A percentile compares a stretch with the other conserved stretches of the same genome.
Evolutionary conservation across 1,140 invertebrate genomes (phyloP).

Genomic region (Ladona fulva): DNA sequence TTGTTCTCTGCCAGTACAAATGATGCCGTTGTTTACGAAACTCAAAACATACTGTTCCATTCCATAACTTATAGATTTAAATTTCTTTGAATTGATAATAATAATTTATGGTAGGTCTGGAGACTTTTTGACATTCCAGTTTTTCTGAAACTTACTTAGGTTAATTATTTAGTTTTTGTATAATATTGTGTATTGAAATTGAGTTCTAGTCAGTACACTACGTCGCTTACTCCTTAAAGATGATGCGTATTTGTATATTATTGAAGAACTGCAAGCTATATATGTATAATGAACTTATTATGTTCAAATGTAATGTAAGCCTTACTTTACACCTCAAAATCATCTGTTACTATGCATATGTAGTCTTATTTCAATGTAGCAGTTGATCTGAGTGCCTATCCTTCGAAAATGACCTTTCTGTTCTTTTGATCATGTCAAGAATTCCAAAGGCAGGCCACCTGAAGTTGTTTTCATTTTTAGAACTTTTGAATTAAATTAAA

Average conservation of each 20-base stretch:
- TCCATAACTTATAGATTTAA: not conserved
- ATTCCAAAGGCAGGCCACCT: not conserved
- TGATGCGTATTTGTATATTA: no score
- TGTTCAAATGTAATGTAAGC: no score
- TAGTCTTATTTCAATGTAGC: not conserved
- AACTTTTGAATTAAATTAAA: not conserved
- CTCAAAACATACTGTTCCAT: not conserved
- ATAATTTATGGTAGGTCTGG: not conserved
- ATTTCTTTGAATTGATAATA: not conserved
- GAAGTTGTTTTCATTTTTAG: not conserved
- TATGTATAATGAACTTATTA: no score
- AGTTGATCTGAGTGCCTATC: not conserved
- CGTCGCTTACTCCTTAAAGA: no score
- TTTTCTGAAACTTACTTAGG: not conserved
- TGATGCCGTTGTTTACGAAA: not conserved
- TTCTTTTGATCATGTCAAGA: not conserved
- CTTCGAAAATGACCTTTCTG: not conserved
- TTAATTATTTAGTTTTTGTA: no score
- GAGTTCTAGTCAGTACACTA: no score
- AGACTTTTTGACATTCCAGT: not conserved
- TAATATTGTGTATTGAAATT: no score
- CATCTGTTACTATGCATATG: no score
- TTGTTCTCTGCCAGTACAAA: constrained; percentile 9
- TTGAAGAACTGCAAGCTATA: no score
- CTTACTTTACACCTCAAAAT: no score